Evolutionary conservation across 2,888 invertebrate genomes (phyloP).

Genomic region (Atethmia centrago): DNA sequence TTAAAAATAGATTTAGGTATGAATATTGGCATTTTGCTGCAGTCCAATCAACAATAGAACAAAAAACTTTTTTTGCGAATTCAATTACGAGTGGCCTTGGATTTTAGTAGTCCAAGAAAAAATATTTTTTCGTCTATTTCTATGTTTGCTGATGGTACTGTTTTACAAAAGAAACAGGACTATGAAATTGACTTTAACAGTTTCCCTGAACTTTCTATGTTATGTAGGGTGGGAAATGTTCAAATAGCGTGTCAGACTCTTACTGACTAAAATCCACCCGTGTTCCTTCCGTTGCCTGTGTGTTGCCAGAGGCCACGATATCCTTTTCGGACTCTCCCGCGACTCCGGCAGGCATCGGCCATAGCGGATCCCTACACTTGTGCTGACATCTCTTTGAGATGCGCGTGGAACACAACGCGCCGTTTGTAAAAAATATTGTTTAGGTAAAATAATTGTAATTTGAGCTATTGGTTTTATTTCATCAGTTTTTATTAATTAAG

Average conservation of each 20-base stretch:
- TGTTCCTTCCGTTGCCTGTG: too few species aligned
- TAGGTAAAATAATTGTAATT: not conserved
- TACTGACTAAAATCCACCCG: too few species aligned
- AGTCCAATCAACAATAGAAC: constrained; percentile 30
- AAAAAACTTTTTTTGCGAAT: not conserved
- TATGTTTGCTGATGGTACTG: not conserved
- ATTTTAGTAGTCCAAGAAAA: not conserved
- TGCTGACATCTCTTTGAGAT: too few species aligned
- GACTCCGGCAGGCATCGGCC: too few species aligned
- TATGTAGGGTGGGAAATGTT: too few species aligned
- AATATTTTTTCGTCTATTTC: not conserved
- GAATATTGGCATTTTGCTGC: constrained; percentile 31
- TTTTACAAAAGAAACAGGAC: not conserved
- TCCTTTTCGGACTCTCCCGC: too few species aligned
- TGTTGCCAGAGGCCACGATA: too few species aligned
- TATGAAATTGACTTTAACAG: not conserved
- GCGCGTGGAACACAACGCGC: too few species aligned
- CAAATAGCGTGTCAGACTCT: too few species aligned
- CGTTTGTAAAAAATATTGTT: not conserved
- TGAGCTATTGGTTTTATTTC: not conserved
- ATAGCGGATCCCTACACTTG: too few species aligned
- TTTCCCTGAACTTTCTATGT: too few species aligned
- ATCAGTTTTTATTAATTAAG: not conserved
- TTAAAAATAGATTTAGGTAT: constrained; percentile 47
- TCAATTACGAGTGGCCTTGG: constrained; percentile 24